Evolutionary conservation across 1,140 invertebrate genomes (phyloP).

Genomic region (Ceratosolen fusciceps): DNA sequence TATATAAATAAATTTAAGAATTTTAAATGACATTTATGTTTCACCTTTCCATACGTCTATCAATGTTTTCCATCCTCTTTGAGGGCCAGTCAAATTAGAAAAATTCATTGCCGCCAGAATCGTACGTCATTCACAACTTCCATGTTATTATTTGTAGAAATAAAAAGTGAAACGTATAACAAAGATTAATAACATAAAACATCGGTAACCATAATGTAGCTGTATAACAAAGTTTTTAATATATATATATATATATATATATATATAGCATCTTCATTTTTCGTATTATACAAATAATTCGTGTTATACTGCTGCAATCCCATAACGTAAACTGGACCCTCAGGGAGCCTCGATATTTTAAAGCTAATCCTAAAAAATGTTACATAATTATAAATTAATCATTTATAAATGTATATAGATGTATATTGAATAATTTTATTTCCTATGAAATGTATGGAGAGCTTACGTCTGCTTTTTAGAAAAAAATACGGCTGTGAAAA

Average conservation of each 20-base stretch:
- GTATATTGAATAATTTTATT: conserved; percentile 21
- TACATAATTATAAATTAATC: conserved; percentile 7
- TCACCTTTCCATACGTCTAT: not conserved
- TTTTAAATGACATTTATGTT: not conserved
- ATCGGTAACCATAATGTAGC: not conserved
- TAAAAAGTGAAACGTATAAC: not conserved
- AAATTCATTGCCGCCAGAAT: conserved; percentile 25
- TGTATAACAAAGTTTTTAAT: not conserved
- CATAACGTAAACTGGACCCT: not conserved
- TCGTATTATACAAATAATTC: not conserved
- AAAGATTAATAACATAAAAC: conserved; percentile 16
- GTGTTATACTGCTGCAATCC: not conserved
- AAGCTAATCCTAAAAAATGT: not conserved
- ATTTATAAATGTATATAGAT: conserved; percentile 12
- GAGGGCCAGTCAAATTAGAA: conserved; percentile 1
- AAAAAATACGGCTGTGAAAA: conserved; percentile 43
- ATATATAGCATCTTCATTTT: not conserved
- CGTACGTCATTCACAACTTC: conserved; percentile 17
- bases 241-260: too few relatives aligned
- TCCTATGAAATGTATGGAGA: not conserved
- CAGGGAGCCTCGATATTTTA: conserved; percentile 13
- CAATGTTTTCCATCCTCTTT: conserved; percentile 12
- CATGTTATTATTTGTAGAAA: not conserved
- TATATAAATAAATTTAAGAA: not conserved
- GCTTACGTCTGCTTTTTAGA: conserved; percentile 28